Evolutionary conservation across 2,797 vertebrate genomes (phyloP).

Genomic region (Myotis findleyi): DNA sequence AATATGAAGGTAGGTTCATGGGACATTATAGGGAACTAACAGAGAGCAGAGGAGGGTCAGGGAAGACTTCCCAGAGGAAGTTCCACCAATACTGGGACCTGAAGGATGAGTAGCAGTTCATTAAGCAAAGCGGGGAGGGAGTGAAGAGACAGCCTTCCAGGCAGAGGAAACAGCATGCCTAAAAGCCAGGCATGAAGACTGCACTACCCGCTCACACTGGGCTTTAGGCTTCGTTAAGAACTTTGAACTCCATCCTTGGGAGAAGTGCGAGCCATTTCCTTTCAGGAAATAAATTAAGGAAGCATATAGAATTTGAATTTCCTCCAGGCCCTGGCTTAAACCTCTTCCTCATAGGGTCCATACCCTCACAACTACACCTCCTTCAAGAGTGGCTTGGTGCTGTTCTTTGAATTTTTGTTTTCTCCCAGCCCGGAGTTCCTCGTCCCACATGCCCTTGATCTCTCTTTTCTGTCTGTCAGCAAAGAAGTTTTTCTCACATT

Average conservation of each 20-base stretch:
- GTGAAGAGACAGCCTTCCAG: neutral
- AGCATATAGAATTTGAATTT: neutral
- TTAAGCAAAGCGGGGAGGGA: neutral
- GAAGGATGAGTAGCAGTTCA: neutral
- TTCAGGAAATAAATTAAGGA: neutral
- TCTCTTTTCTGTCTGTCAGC: slow-evolving; percentile 35
- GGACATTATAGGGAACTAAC: neutral
- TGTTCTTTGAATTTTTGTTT: neutral
- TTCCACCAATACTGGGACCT: neutral
- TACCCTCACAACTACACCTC: neutral
- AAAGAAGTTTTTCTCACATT: neutral
- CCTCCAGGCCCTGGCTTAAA: neutral
- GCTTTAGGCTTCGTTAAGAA: neutral
- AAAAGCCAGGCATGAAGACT: neutral
- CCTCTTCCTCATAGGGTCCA: neutral
- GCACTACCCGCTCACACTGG: neutral
- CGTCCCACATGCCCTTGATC: neutral
- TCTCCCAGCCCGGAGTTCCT: neutral
- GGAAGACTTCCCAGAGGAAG: neutral
- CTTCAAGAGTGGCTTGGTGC: neutral
- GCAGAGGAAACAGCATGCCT: neutral
- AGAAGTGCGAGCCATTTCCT: neutral
- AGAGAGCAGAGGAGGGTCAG: neutral
- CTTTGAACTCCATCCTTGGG: neutral
- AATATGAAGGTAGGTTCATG: neutral